These are phyloP conservation scores for Stigmatopora nigra DNA, from an alignment of 2,113 vertebrate genomes.

Conservation along the genomic window DNA sequence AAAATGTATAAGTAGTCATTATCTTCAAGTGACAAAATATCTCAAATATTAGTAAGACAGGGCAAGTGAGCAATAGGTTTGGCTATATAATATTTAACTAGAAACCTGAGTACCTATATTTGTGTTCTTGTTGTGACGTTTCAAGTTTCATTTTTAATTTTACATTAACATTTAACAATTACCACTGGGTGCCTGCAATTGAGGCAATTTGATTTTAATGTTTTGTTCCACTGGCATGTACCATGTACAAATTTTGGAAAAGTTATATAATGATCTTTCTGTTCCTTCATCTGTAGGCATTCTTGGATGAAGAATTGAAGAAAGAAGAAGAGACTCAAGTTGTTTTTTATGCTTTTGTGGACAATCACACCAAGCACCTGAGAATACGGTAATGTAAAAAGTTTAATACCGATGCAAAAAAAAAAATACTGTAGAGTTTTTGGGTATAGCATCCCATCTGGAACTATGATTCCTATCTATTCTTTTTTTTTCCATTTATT, in stretches of 20 bases:
- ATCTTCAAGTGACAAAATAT: neutral
- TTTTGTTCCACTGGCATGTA: neutral
- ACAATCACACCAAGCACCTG: neutral
- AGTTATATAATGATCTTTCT: neutral
- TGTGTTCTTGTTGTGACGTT: no score
- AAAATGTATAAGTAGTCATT: constrained; percentile 9
- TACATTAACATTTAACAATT: neutral
- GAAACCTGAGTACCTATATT: no score
- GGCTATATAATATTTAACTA: no score
- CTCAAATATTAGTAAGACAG: no score
- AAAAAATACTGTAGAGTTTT: neutral
- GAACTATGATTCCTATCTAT: neutral
- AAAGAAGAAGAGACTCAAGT: neutral
- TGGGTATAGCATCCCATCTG: neutral
- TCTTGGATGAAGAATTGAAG: neutral
- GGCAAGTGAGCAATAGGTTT: no score
- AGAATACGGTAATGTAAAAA: neutral
- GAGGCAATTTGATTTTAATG: neutral
- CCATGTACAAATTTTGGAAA: neutral
- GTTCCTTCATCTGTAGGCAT: neutral
- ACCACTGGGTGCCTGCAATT: neutral
- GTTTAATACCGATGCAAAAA: neutral
- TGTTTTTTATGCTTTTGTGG: neutral
- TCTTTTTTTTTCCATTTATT: neutral
- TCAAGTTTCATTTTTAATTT: neutral